Conservation (phyloP, 1,140 invertebrate genomes). For the Pinna nobilis region DNA sequence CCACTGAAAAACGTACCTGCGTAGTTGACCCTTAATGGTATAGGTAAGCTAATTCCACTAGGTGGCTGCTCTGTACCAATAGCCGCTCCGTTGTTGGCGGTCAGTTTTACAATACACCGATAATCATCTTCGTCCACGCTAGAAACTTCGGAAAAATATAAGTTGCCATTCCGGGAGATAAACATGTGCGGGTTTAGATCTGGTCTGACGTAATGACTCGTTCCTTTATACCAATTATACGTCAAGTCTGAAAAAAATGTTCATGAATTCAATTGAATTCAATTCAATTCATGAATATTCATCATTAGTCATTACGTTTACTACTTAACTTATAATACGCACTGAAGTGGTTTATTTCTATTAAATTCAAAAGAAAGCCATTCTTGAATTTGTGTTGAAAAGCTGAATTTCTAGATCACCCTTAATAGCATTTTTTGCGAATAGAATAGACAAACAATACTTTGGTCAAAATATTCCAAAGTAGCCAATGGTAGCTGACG, state of each 20-base stretch:
- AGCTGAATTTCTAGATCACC: too few species aligned
- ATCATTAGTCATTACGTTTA: neutral
- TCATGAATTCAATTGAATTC: neutral
- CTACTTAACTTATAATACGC: neutral
- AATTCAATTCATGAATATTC: neutral
- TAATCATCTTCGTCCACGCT: slow-evolving; percentile 50
- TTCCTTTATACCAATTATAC: slow-evolving; percentile 60
- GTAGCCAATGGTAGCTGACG: too few species aligned
- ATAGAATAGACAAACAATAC: too few species aligned
- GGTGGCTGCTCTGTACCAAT: slow-evolving; percentile 59
- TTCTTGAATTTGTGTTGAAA: neutral
- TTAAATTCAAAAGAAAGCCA: neutral
- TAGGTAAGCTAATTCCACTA: slow-evolving; percentile 54
- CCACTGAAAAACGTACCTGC: slow-evolving; percentile 54
- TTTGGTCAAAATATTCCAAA: too few species aligned
- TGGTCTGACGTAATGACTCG: slow-evolving; percentile 53
- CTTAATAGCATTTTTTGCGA: too few species aligned
- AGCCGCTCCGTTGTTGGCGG: slow-evolving; percentile 38
- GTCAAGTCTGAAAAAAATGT: slow-evolving; percentile 47
- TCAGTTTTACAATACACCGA: slow-evolving; percentile 58
- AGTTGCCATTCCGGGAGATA: slow-evolving; percentile 58
- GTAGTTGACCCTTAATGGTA: slow-evolving; percentile 40
- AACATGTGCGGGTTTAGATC: slow-evolving; percentile 60
- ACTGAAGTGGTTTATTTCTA: neutral
- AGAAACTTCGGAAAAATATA: slow-evolving; percentile 63